Evolutionary conservation across 2,888 invertebrate species (phyloP), one percentile per base, ranked within the genome.

Genomic region (Boloria selene): DNA sequence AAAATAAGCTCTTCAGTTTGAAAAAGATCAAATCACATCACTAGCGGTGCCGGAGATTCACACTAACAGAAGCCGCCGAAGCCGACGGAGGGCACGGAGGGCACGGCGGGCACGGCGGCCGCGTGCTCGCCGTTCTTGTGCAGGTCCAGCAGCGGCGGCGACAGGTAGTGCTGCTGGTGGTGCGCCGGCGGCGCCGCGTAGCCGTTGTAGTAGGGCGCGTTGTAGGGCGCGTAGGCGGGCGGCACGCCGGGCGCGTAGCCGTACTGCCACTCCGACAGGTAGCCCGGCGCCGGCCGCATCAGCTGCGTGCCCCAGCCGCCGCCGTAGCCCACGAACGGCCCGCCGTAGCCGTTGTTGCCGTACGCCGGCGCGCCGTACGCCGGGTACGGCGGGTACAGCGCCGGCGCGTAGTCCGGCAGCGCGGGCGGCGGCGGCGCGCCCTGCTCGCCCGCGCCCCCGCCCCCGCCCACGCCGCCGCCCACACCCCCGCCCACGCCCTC

Each of bases 401-500:
- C 75, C 56, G 81, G 77, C 65, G 81, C 75, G 75, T 82, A 80
- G 65, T 79, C 80, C 54, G 80, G 79, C 70, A 80, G 76, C 69
- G 86, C 77, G 74, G 85, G 85, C 76, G 82, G 82, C 14, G 77
- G 71, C 55, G 72, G 73, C 66, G 68, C 72, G 47, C 73, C 76
- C 61, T 67, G 75, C 50, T 70, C 76, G 62, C 68, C 68, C 73
- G 75, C 76, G 93, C 93, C 66, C 93, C 94, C 74, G 95, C 94
- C 68, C 42, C 67, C 77, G 55, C 68, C 69, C 73, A 75, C 77
- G 42, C 70, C 75, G 54, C 73, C 75, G 64, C 31, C 31, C 10
- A 7, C 31, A 10, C 52, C 52, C 7, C n/a, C 56, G n/a, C 45
- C 44, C 22, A 94, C 94, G 6, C 95, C 95, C 77, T 97, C 97